These are phyloP conservation scores for Epirrhoe alternata DNA, from an alignment of 2,888 invertebrate species.

Conservation along the genomic window DNA sequence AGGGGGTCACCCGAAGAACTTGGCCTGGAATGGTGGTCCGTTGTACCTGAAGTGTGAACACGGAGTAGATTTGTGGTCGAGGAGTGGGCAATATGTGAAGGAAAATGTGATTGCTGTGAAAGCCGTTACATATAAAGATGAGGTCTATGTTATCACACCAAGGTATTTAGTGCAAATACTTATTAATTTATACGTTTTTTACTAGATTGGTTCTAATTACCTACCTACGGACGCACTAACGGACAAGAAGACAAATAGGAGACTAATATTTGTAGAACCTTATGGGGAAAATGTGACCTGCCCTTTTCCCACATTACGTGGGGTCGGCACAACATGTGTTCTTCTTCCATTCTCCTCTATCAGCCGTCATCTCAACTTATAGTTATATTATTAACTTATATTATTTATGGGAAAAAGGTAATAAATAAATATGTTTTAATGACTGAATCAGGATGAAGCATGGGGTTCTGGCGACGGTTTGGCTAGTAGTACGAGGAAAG, in stretches of 20 bases:
- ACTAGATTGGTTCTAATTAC: too few species aligned
- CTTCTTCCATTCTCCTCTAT: too few species aligned
- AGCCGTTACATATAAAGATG: conserved; percentile 82
- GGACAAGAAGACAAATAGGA: too few species aligned
- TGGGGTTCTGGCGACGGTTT: conserved; percentile 89
- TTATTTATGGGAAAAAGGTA: not conserved
- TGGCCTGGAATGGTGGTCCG: conserved; percentile 76
- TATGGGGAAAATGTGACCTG: too few species aligned
- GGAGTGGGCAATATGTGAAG: conserved; percentile 79
- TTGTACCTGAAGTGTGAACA: conserved; percentile 76
- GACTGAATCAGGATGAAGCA: conserved; percentile 76
- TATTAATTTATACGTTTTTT: not conserved
- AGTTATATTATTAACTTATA: too few species aligned
- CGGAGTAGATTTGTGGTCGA: conserved; percentile 79
- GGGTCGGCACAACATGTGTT: too few species aligned
- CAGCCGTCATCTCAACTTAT: too few species aligned
- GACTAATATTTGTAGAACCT: too few species aligned
- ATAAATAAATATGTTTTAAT: not conserved
- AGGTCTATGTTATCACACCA: conserved; percentile 85
- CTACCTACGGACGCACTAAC: too few species aligned
- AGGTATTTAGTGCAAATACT: conserved; percentile 59
- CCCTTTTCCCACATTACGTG: too few species aligned
- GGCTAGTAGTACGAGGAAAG: conserved; percentile 60
- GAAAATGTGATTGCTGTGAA: conserved; percentile 87
- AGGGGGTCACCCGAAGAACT: conserved; percentile 58